Conservation (phyloP, 2,113 vertebrate genomes). For the Pelecanoides urinatrix region DNA sequence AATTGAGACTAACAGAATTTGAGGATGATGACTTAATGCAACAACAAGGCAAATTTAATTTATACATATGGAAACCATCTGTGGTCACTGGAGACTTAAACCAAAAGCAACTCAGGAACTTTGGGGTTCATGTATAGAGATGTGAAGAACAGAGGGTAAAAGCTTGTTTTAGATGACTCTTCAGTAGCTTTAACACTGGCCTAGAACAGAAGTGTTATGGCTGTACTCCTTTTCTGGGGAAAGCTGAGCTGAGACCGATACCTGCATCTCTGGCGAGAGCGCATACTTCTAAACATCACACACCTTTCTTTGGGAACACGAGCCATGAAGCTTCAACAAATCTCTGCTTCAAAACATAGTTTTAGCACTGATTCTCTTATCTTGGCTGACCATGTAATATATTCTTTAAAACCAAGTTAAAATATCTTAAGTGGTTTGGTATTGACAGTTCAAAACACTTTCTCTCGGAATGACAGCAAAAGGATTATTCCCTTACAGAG, state of each 20-base stretch:
- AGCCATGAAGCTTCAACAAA: neutral
- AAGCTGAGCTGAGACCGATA: neutral
- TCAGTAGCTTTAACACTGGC: neutral
- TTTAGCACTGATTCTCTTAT: neutral
- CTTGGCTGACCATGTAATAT: neutral
- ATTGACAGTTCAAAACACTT: neutral
- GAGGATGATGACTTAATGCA: neutral
- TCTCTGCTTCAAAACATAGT: neutral
- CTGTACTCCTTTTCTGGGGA: neutral
- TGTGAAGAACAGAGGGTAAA: neutral
- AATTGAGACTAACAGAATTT: neutral
- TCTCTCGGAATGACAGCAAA: neutral
- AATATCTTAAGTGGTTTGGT: neutral
- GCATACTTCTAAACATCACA: accelerated
- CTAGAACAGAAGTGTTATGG: neutral
- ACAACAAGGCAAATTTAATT: neutral
- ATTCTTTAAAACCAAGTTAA: neutral
- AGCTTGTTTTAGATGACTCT: neutral
- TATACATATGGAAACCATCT: neutral
- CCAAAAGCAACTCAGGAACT: neutral
- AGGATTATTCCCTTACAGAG: slow-evolving; percentile 20
- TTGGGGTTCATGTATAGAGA: neutral
- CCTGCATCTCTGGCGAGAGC: too few species aligned
- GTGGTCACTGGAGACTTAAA: neutral
- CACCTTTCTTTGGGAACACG: accelerated